Evolutionary conservation across 2,113 vertebrate genomes (phyloP), one percentile per base, ranked within the genome.

Genomic region (Morone saxatilis): DNA sequence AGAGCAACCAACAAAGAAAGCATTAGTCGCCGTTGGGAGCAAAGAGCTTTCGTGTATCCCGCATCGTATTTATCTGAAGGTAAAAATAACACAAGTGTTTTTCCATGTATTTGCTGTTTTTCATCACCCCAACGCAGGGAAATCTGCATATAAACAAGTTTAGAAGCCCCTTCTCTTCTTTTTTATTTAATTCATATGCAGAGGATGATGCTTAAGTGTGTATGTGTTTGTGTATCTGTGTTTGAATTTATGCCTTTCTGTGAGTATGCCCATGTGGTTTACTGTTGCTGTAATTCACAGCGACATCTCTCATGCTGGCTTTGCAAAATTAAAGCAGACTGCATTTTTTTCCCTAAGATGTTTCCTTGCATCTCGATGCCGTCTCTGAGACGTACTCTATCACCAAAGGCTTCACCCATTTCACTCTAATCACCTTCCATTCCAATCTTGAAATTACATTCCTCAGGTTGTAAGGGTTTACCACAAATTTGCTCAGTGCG

Each of bases 71-170:
- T 75, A 65, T 85, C 56, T 78, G 73, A 62, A 31, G 75, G 68
- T 86, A 84, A 92, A 92, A 91, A 91, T 87, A 92, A 76, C 81
- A 67, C 48, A 61, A 78, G 41, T 50, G 17, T 88, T 90, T 87
- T 89, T 41, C 50, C 43, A 71, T 77, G 87, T 83, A 84, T 80
- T 83, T 79, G 73, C 72, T 80, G 70, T 86, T 90, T 91, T 83
- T 86, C 78, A 91, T 91, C 80, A 80, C 81, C 68, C 69, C 19
- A 13, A 66, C 10, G n/a, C 51, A 20, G 13, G 1, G 1, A 83
- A 92, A 91, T 93, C 87, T 91, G 84, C 88, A 92, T 92, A 90
- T 85, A 89, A 93, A 92, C 91, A 92, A 88, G 88, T 91, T 92
- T 71, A 87, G 80, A 80, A 80, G 78, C 67, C 76, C 72, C 69